Percentiles rank a stretch among this genome's conserved stretches.
These are phyloP conservation scores for Abrostola triplasia DNA, from an alignment of 2,888 invertebrate species.

Conservation along the genomic window DNA sequence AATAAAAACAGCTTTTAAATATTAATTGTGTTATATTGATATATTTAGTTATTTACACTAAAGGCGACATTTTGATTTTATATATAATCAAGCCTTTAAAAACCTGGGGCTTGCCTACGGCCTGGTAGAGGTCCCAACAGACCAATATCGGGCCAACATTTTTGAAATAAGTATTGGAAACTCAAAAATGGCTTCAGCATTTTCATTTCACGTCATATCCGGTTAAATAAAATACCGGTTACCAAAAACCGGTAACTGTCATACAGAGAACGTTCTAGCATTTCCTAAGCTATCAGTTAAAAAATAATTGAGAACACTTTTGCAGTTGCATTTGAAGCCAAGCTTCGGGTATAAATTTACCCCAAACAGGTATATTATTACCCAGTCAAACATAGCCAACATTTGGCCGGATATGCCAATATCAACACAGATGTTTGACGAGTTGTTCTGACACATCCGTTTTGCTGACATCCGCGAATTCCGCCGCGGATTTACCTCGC, in stretches of 20 bases:
- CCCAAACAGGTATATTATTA: not conserved
- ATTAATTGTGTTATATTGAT: constrained; percentile 53
- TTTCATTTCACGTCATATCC: constrained; percentile 32
- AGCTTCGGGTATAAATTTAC: constrained; percentile 17
- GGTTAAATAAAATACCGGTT: constrained; percentile 12
- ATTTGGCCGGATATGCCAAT: constrained; percentile 8
- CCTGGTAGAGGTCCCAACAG: too few relatives aligned
- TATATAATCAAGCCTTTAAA: constrained; percentile 48
- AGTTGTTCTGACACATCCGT: constrained; percentile 75
- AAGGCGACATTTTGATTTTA: constrained; percentile 54
- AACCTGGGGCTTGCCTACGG: constrained; percentile 20
- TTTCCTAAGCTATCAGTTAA: constrained; percentile 26
- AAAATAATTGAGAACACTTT: constrained; percentile 32
- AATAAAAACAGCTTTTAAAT: constrained; percentile 48
- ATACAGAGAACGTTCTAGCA: constrained; percentile 26
- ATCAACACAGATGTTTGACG: constrained; percentile 80
- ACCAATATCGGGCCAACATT: not conserved
- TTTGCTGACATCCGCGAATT: constrained; percentile 78
- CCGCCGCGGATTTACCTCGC: constrained; percentile 75
- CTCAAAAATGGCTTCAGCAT: constrained; percentile 30
- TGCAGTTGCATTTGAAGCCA: constrained; percentile 19
- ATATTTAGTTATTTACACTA: constrained; percentile 57
- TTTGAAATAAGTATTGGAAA: not conserved
- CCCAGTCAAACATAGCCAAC: constrained; percentile 7
- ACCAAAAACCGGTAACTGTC: constrained; percentile 14